phyloP scores from a whole-genome alignment of 2,113 vertebrate species.

The Tyto alba region DNA sequence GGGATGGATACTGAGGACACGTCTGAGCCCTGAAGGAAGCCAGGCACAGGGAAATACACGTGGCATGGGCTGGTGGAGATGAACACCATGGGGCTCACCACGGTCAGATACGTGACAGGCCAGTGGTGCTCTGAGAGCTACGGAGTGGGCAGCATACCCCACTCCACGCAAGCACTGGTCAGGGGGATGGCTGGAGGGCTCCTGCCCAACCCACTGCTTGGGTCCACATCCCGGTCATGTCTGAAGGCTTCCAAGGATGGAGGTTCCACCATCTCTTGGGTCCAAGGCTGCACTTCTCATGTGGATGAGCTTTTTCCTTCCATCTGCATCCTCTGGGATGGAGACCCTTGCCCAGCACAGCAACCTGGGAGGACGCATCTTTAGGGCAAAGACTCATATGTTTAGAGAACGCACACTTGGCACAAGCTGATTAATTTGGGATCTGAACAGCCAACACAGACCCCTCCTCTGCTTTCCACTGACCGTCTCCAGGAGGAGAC shows the following conservation, averaged over 20 bases:
- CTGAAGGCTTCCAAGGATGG: not conserved
- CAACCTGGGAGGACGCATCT: not conserved
- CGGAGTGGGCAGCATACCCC: not conserved
- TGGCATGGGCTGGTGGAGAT: not conserved
- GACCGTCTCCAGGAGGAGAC: not conserved
- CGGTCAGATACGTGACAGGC: accelerated
- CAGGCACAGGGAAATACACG: accelerated
- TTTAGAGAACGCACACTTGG: not conserved
- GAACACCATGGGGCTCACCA: not conserved
- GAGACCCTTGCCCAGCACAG: not conserved
- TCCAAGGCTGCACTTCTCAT: not conserved
- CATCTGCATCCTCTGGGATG: not conserved
- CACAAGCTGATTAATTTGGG: not conserved
- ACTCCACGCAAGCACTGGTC: accelerated
- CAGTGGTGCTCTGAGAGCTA: not conserved
- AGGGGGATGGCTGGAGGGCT: not conserved
- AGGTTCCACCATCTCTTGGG: not conserved
- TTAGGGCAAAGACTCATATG: not conserved
- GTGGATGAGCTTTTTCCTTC: not conserved
- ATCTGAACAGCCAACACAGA: not conserved
- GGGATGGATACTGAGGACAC: not conserved
- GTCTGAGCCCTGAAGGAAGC: not conserved
- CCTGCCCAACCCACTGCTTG: not conserved
- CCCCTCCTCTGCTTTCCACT: not conserved
- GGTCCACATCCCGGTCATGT: no score